Percentiles rank a stretch among this genome's conserved stretches.
These are phyloP conservation scores for Dryococelus australis DNA, from an alignment of 2,888 invertebrate species.

Conservation along the genomic window DNA sequence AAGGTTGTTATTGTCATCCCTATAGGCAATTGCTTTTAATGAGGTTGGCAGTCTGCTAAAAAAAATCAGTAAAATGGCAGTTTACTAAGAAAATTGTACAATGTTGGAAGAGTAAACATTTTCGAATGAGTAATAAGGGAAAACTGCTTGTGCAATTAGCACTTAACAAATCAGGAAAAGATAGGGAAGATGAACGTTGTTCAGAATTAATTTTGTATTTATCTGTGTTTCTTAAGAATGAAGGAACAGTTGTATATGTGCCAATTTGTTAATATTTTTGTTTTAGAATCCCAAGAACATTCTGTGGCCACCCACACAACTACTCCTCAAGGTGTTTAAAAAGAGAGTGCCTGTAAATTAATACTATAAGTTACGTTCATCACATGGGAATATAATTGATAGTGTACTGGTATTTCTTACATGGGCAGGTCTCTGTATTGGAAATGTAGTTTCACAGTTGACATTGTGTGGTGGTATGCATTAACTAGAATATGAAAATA, in stretches of 20 bases:
- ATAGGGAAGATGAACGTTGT: neutral
- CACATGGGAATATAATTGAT: neutral
- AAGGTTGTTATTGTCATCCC: too few species aligned
- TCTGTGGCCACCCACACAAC: neutral
- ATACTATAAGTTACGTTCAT: neutral
- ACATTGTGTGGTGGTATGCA: neutral
- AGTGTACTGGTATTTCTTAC: neutral
- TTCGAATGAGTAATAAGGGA: neutral
- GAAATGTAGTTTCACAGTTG: neutral
- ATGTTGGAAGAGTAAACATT: neutral
- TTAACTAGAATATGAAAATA: neutral
- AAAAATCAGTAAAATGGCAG: neutral
- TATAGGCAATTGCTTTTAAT: too few species aligned
- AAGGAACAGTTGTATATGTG: neutral
- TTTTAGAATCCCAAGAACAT: neutral
- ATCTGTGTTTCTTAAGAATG: neutral
- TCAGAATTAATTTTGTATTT: neutral
- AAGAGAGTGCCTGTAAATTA: neutral
- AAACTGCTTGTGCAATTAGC: neutral
- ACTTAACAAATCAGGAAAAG: neutral
- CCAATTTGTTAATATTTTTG: neutral
- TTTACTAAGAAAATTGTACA: neutral
- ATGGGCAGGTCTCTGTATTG: neutral
- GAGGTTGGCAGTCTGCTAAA: neutral
- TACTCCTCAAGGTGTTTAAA: neutral